Conservation (phyloP, 2,888 invertebrate genomes). For the Drosophila longiperda region DNA sequence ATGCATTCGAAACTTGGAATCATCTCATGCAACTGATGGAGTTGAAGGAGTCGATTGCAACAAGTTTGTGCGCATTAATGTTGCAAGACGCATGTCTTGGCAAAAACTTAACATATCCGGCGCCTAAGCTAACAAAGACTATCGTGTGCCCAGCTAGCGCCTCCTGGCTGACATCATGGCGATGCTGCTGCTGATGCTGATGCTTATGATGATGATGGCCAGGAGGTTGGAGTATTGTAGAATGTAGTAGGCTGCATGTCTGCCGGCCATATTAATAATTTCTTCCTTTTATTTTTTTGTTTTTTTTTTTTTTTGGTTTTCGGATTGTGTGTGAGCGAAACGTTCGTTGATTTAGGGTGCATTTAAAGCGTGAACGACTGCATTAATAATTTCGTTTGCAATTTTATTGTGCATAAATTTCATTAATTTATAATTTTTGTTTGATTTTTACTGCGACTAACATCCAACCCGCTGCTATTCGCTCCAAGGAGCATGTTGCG, state of each 20-base stretch:
- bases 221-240: background rate
- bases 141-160: slow-evolving; percentile 46
- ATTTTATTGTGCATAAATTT: slow-evolving; percentile 86
- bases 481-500: slow-evolving; percentile 69
- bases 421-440: slow-evolving; percentile 86
- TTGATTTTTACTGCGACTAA: slow-evolving; percentile 81
- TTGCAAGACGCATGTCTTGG: slow-evolving; percentile 68
- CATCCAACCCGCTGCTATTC: slow-evolving; percentile 70
- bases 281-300: background rate
- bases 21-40: slow-evolving; percentile 9
- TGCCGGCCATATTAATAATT: slow-evolving; percentile 66
- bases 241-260: slow-evolving; percentile 52
- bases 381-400: slow-evolving; percentile 85
- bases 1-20: slow-evolving; percentile 13
- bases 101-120: slow-evolving; percentile 80
- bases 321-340: slow-evolving; percentile 45
- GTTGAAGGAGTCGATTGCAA: slow-evolving; percentile 43
- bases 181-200: background rate
- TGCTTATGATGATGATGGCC: background rate
- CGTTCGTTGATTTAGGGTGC: slow-evolving; percentile 84
- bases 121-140: slow-evolving; percentile 63
- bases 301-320: background rate
- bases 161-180: slow-evolving; percentile 8
- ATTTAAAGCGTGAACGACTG: slow-evolving; percentile 85
- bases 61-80: slow-evolving; percentile 50